These are phyloP conservation scores for Leucophenga maculata DNA, from an alignment of 2,888 invertebrate genomes.

Conservation along the genomic window DNA sequence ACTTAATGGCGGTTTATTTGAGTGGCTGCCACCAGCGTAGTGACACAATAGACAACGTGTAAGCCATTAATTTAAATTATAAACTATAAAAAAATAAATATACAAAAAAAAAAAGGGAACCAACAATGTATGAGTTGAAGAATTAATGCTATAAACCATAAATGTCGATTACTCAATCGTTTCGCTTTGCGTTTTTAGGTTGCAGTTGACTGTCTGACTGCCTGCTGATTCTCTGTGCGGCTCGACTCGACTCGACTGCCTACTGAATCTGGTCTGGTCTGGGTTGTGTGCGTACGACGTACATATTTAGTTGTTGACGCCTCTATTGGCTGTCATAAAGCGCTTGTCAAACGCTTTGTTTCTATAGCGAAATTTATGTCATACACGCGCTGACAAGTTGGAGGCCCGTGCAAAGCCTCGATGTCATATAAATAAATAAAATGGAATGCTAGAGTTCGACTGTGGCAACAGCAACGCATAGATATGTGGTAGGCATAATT, in stretches of 20 bases:
- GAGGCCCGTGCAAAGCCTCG: not conserved
- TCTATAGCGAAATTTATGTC: constrained; percentile 10
- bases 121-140: constrained; percentile 19
- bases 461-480: not conserved
- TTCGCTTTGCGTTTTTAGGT: constrained; percentile 26
- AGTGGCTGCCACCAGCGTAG: constrained; percentile 1
- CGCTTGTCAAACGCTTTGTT: constrained; percentile 16
- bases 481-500: not conserved
- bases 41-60: constrained; percentile 52
- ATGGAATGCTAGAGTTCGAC: not conserved
- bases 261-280: constrained; percentile 20
- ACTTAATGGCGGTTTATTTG: too few species aligned
- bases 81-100: constrained; percentile 52
- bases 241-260: not conserved
- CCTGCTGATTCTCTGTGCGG: not conserved
- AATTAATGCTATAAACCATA: constrained; percentile 43
- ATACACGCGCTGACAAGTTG: constrained; percentile 13
- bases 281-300: not conserved
- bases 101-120: not conserved
- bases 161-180: constrained; percentile 52
- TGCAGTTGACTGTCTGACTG: constrained; percentile 15
- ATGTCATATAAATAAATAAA: too few species aligned
- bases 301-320: not conserved
- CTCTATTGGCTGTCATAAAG: constrained; percentile 14
- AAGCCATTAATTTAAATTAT: constrained; percentile 63